Evolutionary conservation across 2,113 vertebrate species (phyloP).

Genomic region (Elachura formosa): DNA sequence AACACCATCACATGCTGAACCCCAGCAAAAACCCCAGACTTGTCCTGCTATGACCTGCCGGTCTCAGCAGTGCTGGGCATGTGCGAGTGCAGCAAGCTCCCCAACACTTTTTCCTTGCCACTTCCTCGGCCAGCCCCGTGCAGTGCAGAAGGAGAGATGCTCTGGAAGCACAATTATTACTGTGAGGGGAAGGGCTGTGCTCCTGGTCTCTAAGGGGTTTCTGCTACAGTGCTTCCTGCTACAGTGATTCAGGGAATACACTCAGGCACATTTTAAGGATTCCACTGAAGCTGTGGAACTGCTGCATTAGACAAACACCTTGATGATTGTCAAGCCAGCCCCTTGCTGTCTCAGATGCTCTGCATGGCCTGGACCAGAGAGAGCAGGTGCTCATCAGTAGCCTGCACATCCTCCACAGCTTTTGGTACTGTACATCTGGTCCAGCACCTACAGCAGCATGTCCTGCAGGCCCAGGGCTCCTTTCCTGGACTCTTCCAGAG

Average conservation of each 20-base stretch:
- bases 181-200: background rate
- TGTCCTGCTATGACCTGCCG: background rate
- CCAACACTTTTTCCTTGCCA: accelerated
- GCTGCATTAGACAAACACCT: slow-evolving; percentile 6
- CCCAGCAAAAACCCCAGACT: background rate
- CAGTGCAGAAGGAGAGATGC: background rate
- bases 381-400: background rate
- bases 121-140: accelerated
- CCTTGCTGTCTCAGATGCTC: background rate
- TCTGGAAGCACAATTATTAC: background rate
- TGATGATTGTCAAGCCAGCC: background rate
- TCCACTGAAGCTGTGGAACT: background rate
- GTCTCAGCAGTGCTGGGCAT: background rate
- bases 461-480: background rate
- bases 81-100: accelerated
- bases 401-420: background rate
- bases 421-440: background rate
- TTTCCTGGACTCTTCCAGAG: background rate
- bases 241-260: background rate
- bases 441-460: background rate
- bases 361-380: background rate
- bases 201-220: background rate
- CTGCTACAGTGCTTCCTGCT: background rate
- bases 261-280: background rate
- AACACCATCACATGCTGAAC: background rate